phyloP scores from a whole-genome alignment of 2,113 vertebrate genomes.

The Synchiropus splendidus region DNA sequence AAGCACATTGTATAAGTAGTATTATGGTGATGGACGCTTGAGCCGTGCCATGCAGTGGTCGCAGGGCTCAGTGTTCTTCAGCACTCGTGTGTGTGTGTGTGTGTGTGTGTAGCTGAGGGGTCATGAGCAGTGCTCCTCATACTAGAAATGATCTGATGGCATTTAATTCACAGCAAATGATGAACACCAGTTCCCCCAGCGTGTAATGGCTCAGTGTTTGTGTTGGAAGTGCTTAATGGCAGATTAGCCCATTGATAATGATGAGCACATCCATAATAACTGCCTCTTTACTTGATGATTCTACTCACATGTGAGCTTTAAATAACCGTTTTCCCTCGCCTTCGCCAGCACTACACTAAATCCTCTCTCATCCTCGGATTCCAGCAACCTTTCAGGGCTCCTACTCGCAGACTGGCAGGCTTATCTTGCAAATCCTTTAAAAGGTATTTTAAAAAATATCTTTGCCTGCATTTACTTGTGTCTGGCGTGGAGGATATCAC shows the following conservation, averaged over 20 bases:
- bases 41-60: too few species aligned
- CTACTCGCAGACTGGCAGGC: constrained; percentile 31
- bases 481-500: constrained; percentile 23
- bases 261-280: constrained; percentile 29
- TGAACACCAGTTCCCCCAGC: constrained; percentile 13
- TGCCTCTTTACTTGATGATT: constrained; percentile 48
- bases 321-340: constrained; percentile 43
- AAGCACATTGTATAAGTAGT: too few species aligned
- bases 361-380: constrained; percentile 61
- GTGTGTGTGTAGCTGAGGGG: not conserved
- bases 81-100: too few species aligned
- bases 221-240: constrained; percentile 37
- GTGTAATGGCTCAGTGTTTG: constrained; percentile 22
- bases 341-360: constrained; percentile 44
- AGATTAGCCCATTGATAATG: constrained; percentile 55
- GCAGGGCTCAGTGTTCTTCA: too few species aligned
- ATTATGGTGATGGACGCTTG: too few species aligned
- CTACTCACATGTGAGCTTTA: constrained; percentile 40
- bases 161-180: constrained; percentile 10
- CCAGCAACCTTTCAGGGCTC: constrained; percentile 47
- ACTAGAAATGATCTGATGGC: constrained; percentile 1
- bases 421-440: constrained; percentile 67
- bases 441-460: constrained; percentile 56
- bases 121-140: constrained; percentile 8
- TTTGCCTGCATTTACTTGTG: constrained; percentile 47